These are phyloP conservation scores for Mormyrops boulengeri DNA, from an alignment of 2,797 vertebrate genomes.

Conservation along the genomic window DNA sequence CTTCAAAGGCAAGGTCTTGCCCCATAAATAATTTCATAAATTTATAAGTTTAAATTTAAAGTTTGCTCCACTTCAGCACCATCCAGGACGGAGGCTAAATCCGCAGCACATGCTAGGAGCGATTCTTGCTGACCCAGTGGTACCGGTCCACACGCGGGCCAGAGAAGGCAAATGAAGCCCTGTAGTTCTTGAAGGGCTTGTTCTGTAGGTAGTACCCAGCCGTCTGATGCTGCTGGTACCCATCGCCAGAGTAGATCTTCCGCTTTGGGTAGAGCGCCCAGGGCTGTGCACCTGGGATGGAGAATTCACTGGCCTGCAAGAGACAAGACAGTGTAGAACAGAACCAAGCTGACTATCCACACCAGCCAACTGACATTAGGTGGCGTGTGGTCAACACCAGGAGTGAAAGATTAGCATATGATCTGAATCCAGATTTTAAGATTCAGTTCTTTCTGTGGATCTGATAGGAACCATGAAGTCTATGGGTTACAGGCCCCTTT, in stretches of 20 bases:
- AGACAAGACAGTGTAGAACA: not conserved
- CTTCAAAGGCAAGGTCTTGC: not conserved
- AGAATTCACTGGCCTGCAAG: constrained; percentile 62
- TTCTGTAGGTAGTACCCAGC: constrained; percentile 46
- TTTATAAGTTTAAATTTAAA: not conserved
- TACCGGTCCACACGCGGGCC: constrained; percentile 77
- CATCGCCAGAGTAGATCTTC: constrained; percentile 55
- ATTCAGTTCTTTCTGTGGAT: no score
- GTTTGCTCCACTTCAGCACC: not conserved
- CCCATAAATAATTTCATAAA: constrained; percentile 23
- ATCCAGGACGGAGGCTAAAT: not conserved
- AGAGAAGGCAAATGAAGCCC: constrained; percentile 50
- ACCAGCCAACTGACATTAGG: not conserved
- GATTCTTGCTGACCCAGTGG: constrained; percentile 84
- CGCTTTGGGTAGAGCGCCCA: constrained; percentile 68
- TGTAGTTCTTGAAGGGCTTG: constrained; percentile 60
- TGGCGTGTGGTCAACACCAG: not conserved
- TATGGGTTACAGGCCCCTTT: not conserved
- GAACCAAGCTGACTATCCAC: not conserved
- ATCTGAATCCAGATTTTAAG: not conserved
- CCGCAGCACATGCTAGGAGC: constrained; percentile 42
- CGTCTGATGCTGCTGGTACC: constrained; percentile 42
- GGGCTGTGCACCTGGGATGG: constrained; percentile 46
- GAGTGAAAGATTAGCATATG: not conserved
- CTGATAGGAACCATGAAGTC: not conserved